A percentile compares a stretch with the other conserved stretches of the same genome.
Evolutionary conservation across 2,113 vertebrate genomes (phyloP).

Genomic region (Serinus canaria): DNA sequence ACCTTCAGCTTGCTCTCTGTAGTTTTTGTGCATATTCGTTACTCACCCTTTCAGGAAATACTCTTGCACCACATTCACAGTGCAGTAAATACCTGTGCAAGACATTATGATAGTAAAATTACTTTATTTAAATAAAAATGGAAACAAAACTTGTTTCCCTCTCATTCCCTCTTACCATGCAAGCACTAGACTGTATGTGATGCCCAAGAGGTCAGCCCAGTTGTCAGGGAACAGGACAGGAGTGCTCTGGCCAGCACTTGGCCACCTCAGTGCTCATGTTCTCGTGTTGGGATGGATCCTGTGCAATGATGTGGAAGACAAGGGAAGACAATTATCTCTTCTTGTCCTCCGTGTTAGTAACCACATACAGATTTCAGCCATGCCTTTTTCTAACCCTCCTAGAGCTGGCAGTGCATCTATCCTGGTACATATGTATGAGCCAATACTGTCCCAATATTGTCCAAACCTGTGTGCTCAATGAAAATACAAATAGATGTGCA

Average conservation of each 20-base stretch:
- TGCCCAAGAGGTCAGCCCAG: not conserved
- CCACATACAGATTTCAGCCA: not conserved
- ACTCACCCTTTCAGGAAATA: not conserved
- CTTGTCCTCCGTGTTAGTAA: not conserved
- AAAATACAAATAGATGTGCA: not conserved
- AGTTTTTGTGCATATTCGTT: not conserved
- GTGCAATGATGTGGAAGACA: not conserved
- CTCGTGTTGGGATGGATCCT: not conserved
- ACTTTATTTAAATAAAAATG: not conserved
- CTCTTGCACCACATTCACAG: not conserved
- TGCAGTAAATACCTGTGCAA: not conserved
- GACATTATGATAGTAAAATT: not conserved
- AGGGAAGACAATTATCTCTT: not conserved
- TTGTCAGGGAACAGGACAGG: not conserved
- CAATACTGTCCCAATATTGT: not conserved
- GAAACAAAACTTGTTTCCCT: not conserved
- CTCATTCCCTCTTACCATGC: not conserved
- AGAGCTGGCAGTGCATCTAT: not conserved
- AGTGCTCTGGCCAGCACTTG: not conserved
- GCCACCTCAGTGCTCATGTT: rapidly evolving
- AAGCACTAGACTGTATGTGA: not conserved
- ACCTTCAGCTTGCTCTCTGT: not conserved
- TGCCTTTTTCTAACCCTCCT: not conserved
- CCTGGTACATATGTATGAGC: not conserved
- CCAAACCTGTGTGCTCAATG: not conserved